These are phyloP conservation scores for Cerceris rybyensis DNA, from an alignment of 2,888 invertebrate species.

Conservation along the genomic window DNA sequence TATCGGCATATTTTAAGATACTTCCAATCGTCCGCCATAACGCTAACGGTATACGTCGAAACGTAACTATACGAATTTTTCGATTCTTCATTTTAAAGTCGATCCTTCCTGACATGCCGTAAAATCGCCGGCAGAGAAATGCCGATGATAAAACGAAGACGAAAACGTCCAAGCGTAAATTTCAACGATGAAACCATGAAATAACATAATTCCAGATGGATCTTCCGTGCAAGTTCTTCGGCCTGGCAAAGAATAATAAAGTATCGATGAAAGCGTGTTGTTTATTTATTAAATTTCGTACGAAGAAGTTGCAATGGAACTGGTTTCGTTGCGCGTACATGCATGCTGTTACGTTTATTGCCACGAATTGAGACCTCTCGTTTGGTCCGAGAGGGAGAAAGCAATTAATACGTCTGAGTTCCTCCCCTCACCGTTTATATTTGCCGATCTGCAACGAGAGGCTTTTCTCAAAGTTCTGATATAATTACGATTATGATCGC, in stretches of 20 bases:
- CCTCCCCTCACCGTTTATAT: neutral
- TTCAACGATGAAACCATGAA: neutral
- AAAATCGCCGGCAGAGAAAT: neutral
- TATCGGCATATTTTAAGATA: constrained; percentile 17
- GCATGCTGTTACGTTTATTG: constrained; percentile 24
- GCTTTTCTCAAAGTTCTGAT: neutral
- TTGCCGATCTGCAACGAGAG: neutral
- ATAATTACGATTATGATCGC: neutral
- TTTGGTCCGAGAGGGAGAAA: neutral
- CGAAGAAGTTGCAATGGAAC: neutral
- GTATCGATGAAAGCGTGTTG: neutral
- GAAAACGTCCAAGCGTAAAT: neutral
- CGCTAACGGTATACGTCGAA: constrained; percentile 24
- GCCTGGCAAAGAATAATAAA: neutral
- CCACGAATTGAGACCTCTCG: constrained; percentile 18
- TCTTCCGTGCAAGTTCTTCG: neutral
- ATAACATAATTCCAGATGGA: neutral
- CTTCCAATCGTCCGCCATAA: constrained; percentile 17
- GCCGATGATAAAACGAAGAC: neutral
- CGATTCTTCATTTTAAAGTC: constrained; percentile 1
- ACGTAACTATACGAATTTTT: constrained; percentile 8
- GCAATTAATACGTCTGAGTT: constrained; percentile 2
- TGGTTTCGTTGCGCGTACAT: constrained; percentile 15
- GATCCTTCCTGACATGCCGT: neutral
- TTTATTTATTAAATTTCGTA: neutral